These are phyloP conservation scores for Thalassarche chlororhynchos DNA, from an alignment of 2,113 vertebrate genomes.

Conservation along the genomic window DNA sequence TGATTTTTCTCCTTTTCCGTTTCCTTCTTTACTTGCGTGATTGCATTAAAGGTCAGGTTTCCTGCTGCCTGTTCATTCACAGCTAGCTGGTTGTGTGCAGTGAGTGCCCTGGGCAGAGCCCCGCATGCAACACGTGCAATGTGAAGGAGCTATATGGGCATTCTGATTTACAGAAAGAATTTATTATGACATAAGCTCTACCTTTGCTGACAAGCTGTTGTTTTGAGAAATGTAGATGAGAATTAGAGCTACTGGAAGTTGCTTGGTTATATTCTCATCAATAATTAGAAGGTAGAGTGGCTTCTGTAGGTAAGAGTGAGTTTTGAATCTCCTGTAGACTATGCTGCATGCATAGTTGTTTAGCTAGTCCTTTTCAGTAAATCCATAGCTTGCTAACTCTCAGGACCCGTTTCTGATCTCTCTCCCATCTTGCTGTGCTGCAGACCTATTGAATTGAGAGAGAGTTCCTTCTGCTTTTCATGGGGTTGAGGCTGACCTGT, in stretches of 20 bases:
- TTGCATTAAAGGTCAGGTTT: too few species aligned
- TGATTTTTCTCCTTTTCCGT: background rate
- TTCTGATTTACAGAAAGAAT: too few species aligned
- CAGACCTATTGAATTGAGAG: background rate
- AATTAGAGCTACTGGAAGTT: background rate
- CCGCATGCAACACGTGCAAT: fast-evolving
- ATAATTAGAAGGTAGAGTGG: background rate
- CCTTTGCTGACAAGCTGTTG: background rate
- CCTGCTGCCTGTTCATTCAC: background rate
- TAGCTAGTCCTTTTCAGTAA: background rate
- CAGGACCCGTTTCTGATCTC: background rate
- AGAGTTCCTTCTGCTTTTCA: background rate
- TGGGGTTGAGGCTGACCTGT: background rate
- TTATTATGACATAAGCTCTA: background rate
- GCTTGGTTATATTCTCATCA: too few species aligned
- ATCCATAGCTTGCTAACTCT: background rate
- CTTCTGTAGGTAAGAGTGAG: background rate
- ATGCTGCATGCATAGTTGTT: too few species aligned
- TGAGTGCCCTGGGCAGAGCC: background rate
- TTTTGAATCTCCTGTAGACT: background rate
- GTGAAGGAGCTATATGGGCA: background rate
- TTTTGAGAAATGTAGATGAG: background rate
- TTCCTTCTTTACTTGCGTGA: background rate
- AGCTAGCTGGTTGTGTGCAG: background rate
- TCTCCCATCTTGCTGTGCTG: background rate